Evolutionary conservation across 2,888 invertebrate genomes (phyloP), one percentile per base, ranked within the genome.

Genomic region (Pyrrhia umbra): DNA sequence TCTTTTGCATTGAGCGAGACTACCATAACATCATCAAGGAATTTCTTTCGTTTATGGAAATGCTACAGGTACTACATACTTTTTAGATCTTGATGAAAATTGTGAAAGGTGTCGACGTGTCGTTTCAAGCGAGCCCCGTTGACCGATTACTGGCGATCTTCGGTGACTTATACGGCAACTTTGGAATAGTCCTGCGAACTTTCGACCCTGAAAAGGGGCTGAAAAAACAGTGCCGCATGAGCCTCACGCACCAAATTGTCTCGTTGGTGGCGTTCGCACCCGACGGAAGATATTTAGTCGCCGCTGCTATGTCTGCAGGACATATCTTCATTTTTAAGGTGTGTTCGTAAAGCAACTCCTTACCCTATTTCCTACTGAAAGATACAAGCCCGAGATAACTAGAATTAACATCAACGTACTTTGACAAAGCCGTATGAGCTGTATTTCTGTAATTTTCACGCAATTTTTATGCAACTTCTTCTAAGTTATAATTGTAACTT

Each of bases 171-270:
- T 80, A 81, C 0, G 20, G 55, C 3, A 92, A 91, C 80, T 93
- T 92, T 66, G 94, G 94, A 5, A 64, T 95, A 57, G 83, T 80
- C 0, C 66, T 94, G 8, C 71, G 83, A 63, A 72, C 68, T 1
- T 89, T 81, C 61, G 15, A 51, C 1, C 52, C 77, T 0, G 62
- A 60, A 0, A 16, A 37, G 0, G 79, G 72, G 0, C 59, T 89
- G 40, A 23, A 42, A 42, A 79, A 74, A 18, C 82, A 82, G 1
- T 74, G 77, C 45, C 72, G 58, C 47, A 82, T 85, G 84, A 88
- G 92, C 57, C 87, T 95, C 27, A 95, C 95, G 8, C 88, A 93
- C 55, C 93, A 95, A 86, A 86, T 90, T 10, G 91, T 95, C 25
- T 91, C 94, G 10, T 83, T 82, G 1, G 82, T 93, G 0, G 82